These are phyloP conservation scores for Ataeniobius toweri DNA, from an alignment of 2,797 vertebrate genomes.

Conservation along the genomic window DNA sequence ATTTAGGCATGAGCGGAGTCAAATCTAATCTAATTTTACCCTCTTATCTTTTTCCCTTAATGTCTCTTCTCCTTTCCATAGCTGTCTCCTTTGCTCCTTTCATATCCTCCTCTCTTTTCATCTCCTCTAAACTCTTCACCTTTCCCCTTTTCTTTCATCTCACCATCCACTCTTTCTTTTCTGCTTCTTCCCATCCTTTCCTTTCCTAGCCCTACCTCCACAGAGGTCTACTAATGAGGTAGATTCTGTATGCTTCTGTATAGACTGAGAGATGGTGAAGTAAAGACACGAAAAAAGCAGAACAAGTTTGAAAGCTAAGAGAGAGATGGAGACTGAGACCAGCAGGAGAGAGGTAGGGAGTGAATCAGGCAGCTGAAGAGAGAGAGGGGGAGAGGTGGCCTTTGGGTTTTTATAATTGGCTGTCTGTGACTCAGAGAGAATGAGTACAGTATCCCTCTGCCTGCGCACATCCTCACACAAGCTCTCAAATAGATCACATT, in stretches of 20 bases:
- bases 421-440: constrained; percentile 62
- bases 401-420: constrained; percentile 71
- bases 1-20: constrained; percentile 55
- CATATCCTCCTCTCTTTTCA: constrained; percentile 24
- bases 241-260: constrained; percentile 5
- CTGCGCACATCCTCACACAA: constrained; percentile 25
- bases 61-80: constrained; percentile 9
- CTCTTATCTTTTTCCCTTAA: constrained; percentile 22
- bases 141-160: constrained; percentile 18
- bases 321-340: constrained; percentile 26
- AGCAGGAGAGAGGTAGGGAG: constrained; percentile 26
- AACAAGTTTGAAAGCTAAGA: constrained; percentile 25
- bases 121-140: constrained; percentile 40
- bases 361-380: constrained; percentile 22
- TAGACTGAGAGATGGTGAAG: not conserved
- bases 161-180: not conserved
- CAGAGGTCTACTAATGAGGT: constrained; percentile 51
- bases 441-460: constrained; percentile 51
- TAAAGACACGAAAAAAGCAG: constrained; percentile 20
- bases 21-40: constrained; percentile 54
- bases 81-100: constrained; percentile 20
- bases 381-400: constrained; percentile 47
- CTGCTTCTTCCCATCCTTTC: not conserved
- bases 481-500: constrained; percentile 55
- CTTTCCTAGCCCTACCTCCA: constrained; percentile 39